phyloP scores from a whole-genome alignment of 2,888 invertebrate genomes.

The Orgyia antiqua region DNA sequence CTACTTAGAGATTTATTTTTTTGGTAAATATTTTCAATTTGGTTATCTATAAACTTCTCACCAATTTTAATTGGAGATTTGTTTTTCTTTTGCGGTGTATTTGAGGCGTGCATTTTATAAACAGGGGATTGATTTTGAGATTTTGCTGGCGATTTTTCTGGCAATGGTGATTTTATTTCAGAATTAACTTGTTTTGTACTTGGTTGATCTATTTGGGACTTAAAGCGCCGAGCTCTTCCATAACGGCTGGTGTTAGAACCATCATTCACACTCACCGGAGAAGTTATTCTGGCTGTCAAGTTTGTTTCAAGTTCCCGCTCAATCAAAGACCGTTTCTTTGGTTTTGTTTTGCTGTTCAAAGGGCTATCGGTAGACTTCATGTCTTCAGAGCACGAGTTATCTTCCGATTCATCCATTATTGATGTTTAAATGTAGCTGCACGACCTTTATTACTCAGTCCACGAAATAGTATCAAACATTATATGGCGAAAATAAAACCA shows the following conservation, averaged over 20 bases:
- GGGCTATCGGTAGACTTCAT: conserved; percentile 31
- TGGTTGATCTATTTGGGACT: conserved; percentile 58
- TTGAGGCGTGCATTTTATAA: conserved; percentile 63
- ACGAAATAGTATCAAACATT: conserved; percentile 39
- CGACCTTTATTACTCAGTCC: conserved; percentile 25
- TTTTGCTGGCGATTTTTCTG: conserved; percentile 43
- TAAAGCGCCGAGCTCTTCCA: conserved; percentile 77
- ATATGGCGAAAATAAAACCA: conserved; percentile 25
- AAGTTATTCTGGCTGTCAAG: conserved; percentile 57
- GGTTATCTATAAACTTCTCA: conserved; percentile 40
- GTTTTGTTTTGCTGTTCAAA: conserved; percentile 38
- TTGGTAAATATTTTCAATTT: conserved; percentile 57
- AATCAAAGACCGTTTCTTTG: conserved; percentile 62
- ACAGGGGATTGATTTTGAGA: conserved; percentile 39
- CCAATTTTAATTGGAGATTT: conserved; percentile 40
- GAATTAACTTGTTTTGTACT: conserved; percentile 51
- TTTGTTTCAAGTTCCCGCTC: conserved; percentile 67
- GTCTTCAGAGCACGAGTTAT: conserved; percentile 49
- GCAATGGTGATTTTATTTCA: conserved; percentile 39
- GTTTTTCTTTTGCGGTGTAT: conserved; percentile 37
- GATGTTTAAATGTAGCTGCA: conserved; percentile 14
- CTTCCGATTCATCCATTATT: conserved; percentile 62
- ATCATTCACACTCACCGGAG: conserved; percentile 43
- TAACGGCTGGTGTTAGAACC: conserved; percentile 74
- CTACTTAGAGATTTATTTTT: conserved; percentile 58